Evolutionary conservation across 2,888 invertebrate genomes (phyloP).

Genomic region (Tethea ocularis): DNA sequence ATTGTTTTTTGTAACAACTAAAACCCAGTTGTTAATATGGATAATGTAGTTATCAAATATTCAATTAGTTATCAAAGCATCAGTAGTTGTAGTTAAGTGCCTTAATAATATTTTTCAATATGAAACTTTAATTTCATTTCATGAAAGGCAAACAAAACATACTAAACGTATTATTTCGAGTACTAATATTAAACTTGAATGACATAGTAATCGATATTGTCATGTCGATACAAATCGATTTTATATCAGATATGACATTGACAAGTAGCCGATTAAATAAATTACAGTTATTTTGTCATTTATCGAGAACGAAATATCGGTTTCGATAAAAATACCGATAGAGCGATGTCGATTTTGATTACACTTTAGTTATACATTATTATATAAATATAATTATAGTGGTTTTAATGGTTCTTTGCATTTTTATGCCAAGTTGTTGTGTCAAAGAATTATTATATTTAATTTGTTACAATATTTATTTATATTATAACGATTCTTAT

Average conservation of each 20-base stretch:
- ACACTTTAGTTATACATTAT: background rate
- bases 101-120: too few species aligned
- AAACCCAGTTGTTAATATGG: too few species aligned
- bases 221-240: constrained; percentile 7
- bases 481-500: background rate
- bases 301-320: background rate
- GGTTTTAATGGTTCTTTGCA: too few species aligned
- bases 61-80: too few species aligned
- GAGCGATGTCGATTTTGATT: background rate
- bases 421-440: too few species aligned
- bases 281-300: constrained; percentile 3
- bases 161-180: background rate
- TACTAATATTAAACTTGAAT: background rate
- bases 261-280: background rate
- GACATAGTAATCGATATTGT: background rate
- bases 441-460: too few species aligned
- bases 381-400: too few species aligned
- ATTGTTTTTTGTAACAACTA: too few species aligned
- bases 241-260: background rate
- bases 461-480: too few species aligned
- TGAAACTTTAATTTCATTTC: too few species aligned
- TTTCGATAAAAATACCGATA: background rate
- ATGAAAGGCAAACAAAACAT: background rate
- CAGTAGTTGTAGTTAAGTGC: too few species aligned
- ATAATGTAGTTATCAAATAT: too few species aligned